Percentiles rank a stretch among this genome's conserved stretches.
Conservation (phyloP, 2,113 vertebrate genomes). For the Ifrita kowaldi region DNA sequence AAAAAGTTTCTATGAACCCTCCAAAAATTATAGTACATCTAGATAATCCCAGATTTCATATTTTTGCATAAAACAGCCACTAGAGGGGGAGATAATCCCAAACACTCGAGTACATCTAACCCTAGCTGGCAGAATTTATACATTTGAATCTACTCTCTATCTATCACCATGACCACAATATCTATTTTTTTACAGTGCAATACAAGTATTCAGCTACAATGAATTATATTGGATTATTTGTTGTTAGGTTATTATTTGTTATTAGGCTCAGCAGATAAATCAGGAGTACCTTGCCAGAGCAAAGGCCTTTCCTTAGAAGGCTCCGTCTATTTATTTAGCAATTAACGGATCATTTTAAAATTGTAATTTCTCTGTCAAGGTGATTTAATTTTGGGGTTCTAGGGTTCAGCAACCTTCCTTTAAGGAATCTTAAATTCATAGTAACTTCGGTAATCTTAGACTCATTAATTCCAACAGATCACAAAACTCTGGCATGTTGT, state of each 20-base stretch:
- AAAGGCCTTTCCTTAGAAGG: background rate
- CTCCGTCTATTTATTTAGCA: background rate
- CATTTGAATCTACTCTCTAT: background rate
- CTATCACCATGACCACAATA: background rate
- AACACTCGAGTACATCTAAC: background rate
- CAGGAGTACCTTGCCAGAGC: background rate
- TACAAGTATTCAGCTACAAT: background rate
- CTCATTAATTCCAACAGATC: background rate
- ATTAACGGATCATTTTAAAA: background rate
- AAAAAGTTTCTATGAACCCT: background rate
- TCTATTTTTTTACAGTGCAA: background rate
- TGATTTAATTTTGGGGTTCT: background rate
- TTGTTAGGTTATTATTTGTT: background rate
- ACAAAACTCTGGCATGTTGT: background rate
- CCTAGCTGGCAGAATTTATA: background rate
- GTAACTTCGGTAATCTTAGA: background rate
- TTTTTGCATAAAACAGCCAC: slow-evolving; percentile 18
- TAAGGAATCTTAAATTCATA: background rate
- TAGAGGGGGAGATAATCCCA: slow-evolving; percentile 48
- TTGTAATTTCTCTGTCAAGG: background rate
- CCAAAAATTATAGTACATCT: background rate
- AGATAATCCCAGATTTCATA: background rate
- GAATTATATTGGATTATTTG: background rate
- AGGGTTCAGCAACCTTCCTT: background rate
- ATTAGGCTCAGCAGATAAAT: background rate